A percentile compares a stretch with the other conserved stretches of the same genome.
Conservation (phyloP, 2,113 vertebrate species). For the Pelobates fuscus region DNA sequence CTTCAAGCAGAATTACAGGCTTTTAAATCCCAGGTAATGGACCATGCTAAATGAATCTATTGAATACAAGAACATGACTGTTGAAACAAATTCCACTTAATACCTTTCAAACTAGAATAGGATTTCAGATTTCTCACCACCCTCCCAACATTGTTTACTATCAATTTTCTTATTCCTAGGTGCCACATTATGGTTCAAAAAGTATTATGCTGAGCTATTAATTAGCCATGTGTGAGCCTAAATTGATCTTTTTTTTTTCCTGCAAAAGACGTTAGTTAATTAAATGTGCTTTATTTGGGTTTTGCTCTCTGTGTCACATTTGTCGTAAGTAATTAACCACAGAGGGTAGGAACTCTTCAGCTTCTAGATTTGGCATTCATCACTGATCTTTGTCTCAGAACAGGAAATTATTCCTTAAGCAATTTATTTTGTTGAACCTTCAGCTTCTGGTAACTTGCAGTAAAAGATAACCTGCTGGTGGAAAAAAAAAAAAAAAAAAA, state of each 20-base stretch:
- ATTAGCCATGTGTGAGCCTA: slow-evolving; percentile 53
- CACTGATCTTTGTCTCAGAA: slow-evolving; percentile 66
- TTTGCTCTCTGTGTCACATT: slow-evolving; percentile 60
- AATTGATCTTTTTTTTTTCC: slow-evolving; percentile 52
- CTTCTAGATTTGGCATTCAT: slow-evolving; percentile 67
- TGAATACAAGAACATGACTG: slow-evolving; percentile 35
- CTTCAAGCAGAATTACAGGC: slow-evolving; percentile 85
- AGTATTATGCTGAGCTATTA: slow-evolving; percentile 52
- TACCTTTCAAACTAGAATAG: background rate
- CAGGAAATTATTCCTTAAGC: slow-evolving; percentile 68
- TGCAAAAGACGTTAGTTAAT: slow-evolving; percentile 57
- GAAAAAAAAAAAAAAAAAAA: slow-evolving; percentile 70
- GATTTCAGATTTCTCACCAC: slow-evolving; percentile 33
- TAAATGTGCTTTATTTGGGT: slow-evolving; percentile 61
- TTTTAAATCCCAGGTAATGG: slow-evolving; percentile 86
- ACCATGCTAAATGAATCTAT: slow-evolving; percentile 36
- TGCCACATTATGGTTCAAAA: slow-evolving; percentile 41
- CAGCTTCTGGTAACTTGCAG: slow-evolving; percentile 62
- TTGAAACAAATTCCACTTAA: slow-evolving; percentile 44
- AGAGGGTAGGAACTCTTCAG: slow-evolving; percentile 61
- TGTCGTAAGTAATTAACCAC: slow-evolving; percentile 70
- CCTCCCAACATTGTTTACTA: slow-evolving; percentile 48
- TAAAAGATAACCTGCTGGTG: slow-evolving; percentile 74
- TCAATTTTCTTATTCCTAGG: slow-evolving; percentile 52
- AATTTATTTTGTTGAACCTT: slow-evolving; percentile 69